Percentiles rank a stretch among this genome's conserved stretches.
Evolutionary conservation across 2,797 vertebrate genomes (phyloP).

Genomic region (Mallotus villosus): DNA sequence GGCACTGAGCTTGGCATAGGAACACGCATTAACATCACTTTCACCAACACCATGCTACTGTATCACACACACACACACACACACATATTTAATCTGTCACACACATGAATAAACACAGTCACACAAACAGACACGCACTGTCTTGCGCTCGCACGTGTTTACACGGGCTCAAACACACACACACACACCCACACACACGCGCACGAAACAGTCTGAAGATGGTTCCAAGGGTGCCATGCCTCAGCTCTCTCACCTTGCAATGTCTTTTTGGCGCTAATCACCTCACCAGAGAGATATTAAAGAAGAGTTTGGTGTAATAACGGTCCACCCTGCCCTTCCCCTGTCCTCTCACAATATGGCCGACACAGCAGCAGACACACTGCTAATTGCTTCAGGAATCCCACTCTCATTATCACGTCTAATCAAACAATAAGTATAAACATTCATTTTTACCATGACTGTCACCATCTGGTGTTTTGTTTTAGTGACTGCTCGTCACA

Average conservation of each 20-base stretch:
- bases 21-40: slow-evolving; percentile 42
- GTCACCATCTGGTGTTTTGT: slow-evolving; percentile 74
- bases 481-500: slow-evolving; percentile 29
- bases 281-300: slow-evolving; percentile 67
- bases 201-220: slow-evolving; percentile 5
- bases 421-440: slow-evolving; percentile 79
- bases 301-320: slow-evolving; percentile 64
- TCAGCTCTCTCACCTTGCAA: slow-evolving; percentile 65
- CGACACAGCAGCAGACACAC: slow-evolving; percentile 49
- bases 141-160: neutral
- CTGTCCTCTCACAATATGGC: slow-evolving; percentile 75
- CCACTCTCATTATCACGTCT: slow-evolving; percentile 75
- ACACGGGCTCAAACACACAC: neutral
- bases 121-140: slow-evolving; percentile 5
- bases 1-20: slow-evolving; percentile 42
- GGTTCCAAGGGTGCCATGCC: neutral
- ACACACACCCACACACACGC: neutral
- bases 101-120: neutral
- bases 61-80: slow-evolving; percentile 30
- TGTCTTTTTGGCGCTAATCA: slow-evolving; percentile 72
- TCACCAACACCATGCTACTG: slow-evolving; percentile 34
- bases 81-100: slow-evolving; percentile 1
- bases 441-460: slow-evolving; percentile 71
- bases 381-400: slow-evolving; percentile 74
- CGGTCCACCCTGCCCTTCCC: slow-evolving; percentile 65